Percentiles rank a stretch among this genome's conserved stretches.
Evolutionary conservation across 2,888 invertebrate genomes (phyloP).

Genomic region (Sylvicola cinctus): DNA sequence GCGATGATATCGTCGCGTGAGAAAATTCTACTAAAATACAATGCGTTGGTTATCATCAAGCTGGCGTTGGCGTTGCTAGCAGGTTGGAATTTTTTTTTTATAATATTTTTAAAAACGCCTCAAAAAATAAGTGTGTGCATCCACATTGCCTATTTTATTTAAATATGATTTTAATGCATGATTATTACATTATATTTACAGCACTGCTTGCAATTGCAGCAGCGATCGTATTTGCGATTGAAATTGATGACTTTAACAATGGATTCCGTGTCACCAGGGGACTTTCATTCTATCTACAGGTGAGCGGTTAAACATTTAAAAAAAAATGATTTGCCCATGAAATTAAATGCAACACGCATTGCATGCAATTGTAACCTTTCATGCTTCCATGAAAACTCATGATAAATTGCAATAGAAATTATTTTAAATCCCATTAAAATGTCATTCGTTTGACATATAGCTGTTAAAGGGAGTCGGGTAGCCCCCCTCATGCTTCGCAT

Average conservation of each 20-base stretch:
- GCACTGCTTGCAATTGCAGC: slow-evolving; percentile 62
- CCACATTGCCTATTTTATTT: too few relatives aligned
- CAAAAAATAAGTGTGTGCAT: too few relatives aligned
- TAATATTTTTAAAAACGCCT: background rate
- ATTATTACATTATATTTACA: slow-evolving; percentile 24
- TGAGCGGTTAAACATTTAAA: slow-evolving; percentile 23
- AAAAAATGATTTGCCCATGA: background rate
- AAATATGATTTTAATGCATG: slow-evolving; percentile 3
- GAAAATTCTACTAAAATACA: slow-evolving; percentile 57
- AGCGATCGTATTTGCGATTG: slow-evolving; percentile 63
- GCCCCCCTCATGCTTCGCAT: too few relatives aligned
- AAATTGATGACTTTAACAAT: slow-evolving; percentile 55
- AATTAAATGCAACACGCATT: too few relatives aligned
- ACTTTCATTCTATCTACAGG: slow-evolving; percentile 76
- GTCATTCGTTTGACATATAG: too few relatives aligned
- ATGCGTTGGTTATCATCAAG: slow-evolving; percentile 55
- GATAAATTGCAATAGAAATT: too few relatives aligned
- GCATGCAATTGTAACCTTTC: too few relatives aligned
- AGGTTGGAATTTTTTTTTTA: slow-evolving; percentile 33
- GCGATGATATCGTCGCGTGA: slow-evolving; percentile 76
- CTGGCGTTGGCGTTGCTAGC: slow-evolving; percentile 55
- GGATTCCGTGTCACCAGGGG: slow-evolving; percentile 59
- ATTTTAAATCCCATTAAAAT: too few relatives aligned
- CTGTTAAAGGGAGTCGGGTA: too few relatives aligned
- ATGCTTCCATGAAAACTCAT: too few relatives aligned